Percentiles rank a stretch among this genome's conserved stretches.
phyloP scores from a whole-genome alignment of 1,140 invertebrate species.

The Nephila pilipes region DNA sequence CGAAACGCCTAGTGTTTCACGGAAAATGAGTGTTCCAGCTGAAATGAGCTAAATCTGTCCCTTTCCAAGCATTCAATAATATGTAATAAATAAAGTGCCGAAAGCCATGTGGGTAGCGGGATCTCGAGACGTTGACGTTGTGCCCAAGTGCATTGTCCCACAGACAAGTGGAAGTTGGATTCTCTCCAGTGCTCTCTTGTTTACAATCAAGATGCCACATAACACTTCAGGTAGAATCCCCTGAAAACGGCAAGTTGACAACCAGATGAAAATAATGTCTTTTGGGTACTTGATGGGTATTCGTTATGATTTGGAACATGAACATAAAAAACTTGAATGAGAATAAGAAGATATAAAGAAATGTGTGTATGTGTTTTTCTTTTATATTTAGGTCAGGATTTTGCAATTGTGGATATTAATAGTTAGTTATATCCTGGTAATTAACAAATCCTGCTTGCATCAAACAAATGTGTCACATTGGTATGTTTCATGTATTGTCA shows the following conservation, averaged over 20 bases:
- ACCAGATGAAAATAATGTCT: not conserved
- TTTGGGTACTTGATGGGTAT: not conserved
- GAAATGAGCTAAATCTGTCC: conserved; percentile 57
- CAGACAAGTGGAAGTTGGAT: conserved; percentile 58
- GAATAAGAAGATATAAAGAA: not conserved
- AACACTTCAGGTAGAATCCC: not conserved
- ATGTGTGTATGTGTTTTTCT: not conserved
- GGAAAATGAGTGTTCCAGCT: conserved; percentile 14
- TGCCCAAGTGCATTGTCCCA: conserved; percentile 64
- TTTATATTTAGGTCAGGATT: not conserved
- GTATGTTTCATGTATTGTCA: not conserved
- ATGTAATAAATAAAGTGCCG: conserved; percentile 56
- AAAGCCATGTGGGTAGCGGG: conserved; percentile 1
- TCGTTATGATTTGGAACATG: not conserved
- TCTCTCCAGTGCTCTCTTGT: conserved; percentile 44
- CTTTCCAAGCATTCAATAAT: conserved; percentile 38
- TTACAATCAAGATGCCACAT: not conserved
- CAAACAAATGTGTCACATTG: not conserved
- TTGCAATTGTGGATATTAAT: not conserved
- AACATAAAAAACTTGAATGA: not conserved
- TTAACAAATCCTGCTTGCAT: not conserved
- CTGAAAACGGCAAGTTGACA: not conserved
- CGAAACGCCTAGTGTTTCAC: conserved; percentile 36
- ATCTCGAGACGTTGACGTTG: conserved; percentile 40
- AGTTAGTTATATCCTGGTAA: not conserved